These are phyloP conservation scores for Tenthredo notha DNA, from an alignment of 2,888 invertebrate genomes.

Conservation along the genomic window DNA sequence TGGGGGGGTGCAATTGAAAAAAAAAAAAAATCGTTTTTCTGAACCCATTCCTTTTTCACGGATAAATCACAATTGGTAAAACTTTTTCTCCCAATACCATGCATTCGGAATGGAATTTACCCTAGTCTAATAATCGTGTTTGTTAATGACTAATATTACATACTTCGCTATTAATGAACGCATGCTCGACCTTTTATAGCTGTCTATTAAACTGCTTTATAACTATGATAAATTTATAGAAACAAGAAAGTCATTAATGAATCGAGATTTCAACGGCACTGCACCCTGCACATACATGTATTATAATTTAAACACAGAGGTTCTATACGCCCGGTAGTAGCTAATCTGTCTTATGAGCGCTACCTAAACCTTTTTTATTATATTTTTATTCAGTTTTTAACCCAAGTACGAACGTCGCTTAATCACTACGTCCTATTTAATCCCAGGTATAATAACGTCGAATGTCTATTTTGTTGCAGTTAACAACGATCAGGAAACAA, in stretches of 20 bases:
- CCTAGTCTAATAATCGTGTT: no score
- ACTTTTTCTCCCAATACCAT: no score
- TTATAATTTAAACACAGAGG: constrained; percentile 26
- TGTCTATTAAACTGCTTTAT: no score
- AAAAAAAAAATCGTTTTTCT: neutral
- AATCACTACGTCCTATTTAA: neutral
- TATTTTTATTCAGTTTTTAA: no score
- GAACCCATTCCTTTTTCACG: no score
- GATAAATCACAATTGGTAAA: no score
- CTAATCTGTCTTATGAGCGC: constrained; percentile 8
- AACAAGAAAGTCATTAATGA: neutral
- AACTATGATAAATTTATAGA: neutral
- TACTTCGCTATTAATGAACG: no score
- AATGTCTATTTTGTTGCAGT: neutral
- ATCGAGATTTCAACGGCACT: neutral
- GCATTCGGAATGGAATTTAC: no score
- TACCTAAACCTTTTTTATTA: neutral
- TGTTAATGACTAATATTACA: no score
- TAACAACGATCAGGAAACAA: neutral
- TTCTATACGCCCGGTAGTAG: neutral
- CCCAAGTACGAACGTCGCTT: neutral
- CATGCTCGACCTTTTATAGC: no score
- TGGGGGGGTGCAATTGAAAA: neutral
- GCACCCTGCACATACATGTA: neutral
- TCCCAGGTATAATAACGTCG: neutral